Evolutionary conservation across 1,140 invertebrate species (phyloP), one percentile per base, ranked within the genome.

Genomic region (Oedothorax gibbosus): DNA sequence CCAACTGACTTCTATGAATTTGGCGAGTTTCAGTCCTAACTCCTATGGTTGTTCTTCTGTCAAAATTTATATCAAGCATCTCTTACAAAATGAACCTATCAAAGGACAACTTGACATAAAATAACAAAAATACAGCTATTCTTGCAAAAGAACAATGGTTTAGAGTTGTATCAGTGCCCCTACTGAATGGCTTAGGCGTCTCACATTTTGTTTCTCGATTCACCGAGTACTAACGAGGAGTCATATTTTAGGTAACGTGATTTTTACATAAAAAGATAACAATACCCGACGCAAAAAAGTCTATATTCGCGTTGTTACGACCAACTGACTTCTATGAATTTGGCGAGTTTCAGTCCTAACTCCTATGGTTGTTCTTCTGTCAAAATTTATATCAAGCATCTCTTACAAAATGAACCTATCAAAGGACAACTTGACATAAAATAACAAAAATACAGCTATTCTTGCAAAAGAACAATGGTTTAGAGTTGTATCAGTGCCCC

Each of bases 261-360:
- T 56, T 69, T 82, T 82, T 82, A 73, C 79, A 72, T 82, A 51
- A 60, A n/a, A n/a, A 82, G 79, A 82, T 82, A 82, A 64, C 68
- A 64, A 82, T 64, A 21, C 12, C 11, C 15, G 20, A 5, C 7
- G 54, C n/a, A 12, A 62, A 77, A 77, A 77, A 64, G 60, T 18
- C 50, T 50, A n/a, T n/a, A 71, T 51, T 71, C 51, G 20, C 35
- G 35, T 57, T 56, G 53, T 73, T 73, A 57, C 54, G 53, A 57
- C 11, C 71, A 73, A 73, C 71, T 73, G 15, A 54, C n/a, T 21
- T 21, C 53, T 2, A 20, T 35, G 57, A 18, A 14, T 9, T 73
- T 21, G 54, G 71, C 9, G 4, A 50, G n/a, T 51, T 51, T n/a
- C 9, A 18, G 49, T 14, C 14, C 18, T 51, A n/a, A n/a, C 15